These are phyloP conservation scores for Ceratosolen solmsi DNA, from an alignment of 1,140 invertebrate genomes.

Conservation along the genomic window DNA sequence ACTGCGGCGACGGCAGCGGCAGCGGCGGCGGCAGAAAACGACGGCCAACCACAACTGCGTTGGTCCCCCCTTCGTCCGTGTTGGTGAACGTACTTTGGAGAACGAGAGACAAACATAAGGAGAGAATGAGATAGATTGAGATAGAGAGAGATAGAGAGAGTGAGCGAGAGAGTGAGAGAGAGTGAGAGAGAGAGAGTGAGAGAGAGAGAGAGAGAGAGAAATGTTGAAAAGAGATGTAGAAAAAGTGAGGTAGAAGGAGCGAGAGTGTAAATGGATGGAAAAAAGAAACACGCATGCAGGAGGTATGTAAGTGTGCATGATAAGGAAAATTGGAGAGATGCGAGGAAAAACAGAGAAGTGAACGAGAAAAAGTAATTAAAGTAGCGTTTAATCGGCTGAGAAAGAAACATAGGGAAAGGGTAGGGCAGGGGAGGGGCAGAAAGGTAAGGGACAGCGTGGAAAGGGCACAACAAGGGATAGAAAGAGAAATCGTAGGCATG, in stretches of 20 bases:
- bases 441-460: background rate
- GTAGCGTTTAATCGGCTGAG: too few species aligned
- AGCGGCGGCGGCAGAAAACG: background rate
- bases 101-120: background rate
- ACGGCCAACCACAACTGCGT: slow-evolving; percentile 15
- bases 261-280: slow-evolving; percentile 25
- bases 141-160: slow-evolving; percentile 13
- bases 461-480: background rate
- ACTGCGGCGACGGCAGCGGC: background rate
- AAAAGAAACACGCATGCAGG: background rate
- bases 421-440: too few species aligned
- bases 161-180: background rate
- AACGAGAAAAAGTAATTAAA: too few species aligned
- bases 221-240: background rate
- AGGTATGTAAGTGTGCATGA: background rate
- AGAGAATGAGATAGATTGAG: background rate
- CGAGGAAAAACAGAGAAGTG: background rate
- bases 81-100: slow-evolving; percentile 20
- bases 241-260: background rate
- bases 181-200: slow-evolving; percentile 8
- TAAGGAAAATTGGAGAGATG: slow-evolving; percentile 33
- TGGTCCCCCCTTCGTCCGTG: slow-evolving; percentile 5
- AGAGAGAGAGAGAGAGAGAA: background rate
- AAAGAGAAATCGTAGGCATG: too few species aligned
- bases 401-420: background rate